Base-by-base conservation (phyloP, 64 coral and sea anemone species). In the Montipora capricornis region DNA sequence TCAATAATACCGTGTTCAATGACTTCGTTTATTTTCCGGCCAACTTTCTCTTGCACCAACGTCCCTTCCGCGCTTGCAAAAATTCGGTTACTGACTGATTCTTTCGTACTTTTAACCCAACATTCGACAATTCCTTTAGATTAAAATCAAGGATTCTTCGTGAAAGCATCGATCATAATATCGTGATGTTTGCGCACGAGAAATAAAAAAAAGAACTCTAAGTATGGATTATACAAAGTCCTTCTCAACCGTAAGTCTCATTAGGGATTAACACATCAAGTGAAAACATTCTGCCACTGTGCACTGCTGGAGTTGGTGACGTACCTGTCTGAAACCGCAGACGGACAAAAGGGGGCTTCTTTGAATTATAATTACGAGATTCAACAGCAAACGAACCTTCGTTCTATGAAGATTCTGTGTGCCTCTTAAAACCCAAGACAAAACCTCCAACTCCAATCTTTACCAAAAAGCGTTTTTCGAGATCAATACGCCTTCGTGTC, bases 161-260 rank as follows among this genome's bases (percentile, higher is more conserved):
- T 44, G 12, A 26, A 13, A 64, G 9, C 44, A 67, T 47, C 15
- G 19, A 19, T 26, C 44, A 19, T 47, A 67, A 67, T 86, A 71
- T 45, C 62, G 64, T 50, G 62, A 86, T 45, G 46, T 71, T 48
- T 9, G 46, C 62, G 66, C 6, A 9, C 22, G 6, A 70, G 64
- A 86, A 68, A 13, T n/a, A 22, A 68, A 44, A 86, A 51, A 62
- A 48, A 58, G 1, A 19, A 58, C 22, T 12, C 58, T 51, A 62
- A 86, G 60, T 14, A 49, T 22, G 66, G 82, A 86, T 86, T 71
- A 86, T 6, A 6, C 8, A 24, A 47, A 86, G 82, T 6, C 3
- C 82, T 70, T 50, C 81, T 68, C 59, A 84, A 68, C 81, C 3
- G 14, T 49, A 12, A 12, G 45, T 20, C 67, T 73, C 19, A 86